Evolutionary conservation across 2,797 vertebrate genomes (phyloP).

Genomic region (Rhinella marina): DNA sequence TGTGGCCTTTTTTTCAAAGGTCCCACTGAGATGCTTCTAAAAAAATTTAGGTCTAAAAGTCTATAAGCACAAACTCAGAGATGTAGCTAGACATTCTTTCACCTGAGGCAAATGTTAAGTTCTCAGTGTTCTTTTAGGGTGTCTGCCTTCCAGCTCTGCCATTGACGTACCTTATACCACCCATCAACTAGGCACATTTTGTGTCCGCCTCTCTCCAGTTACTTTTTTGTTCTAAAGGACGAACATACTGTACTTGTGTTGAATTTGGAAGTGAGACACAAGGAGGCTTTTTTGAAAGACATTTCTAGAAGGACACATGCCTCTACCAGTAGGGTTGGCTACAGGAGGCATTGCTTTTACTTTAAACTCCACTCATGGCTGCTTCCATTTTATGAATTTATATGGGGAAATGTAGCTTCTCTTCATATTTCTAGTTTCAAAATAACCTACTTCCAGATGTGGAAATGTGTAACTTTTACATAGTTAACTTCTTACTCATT

Average conservation of each 20-base stretch:
- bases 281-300: neutral
- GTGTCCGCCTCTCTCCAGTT: too few species aligned
- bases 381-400: neutral
- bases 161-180: neutral
- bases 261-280: neutral
- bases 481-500: neutral
- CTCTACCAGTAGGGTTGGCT: neutral
- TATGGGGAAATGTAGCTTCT: neutral
- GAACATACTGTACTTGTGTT: neutral
- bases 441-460: neutral
- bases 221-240: neutral
- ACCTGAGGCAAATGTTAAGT: too few species aligned
- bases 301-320: neutral
- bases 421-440: neutral
- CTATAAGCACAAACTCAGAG: too few species aligned
- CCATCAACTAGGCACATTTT: neutral
- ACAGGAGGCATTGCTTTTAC: neutral
- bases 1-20: too few species aligned
- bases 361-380: neutral
- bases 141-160: neutral
- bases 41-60: too few species aligned
- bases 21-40: too few species aligned
- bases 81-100: too few species aligned
- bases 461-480: neutral
- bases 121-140: neutral